A percentile compares a stretch with the other conserved stretches of the same genome.
Conservation (phyloP, 2,113 vertebrate species). For the Bubalus kerabau region DNA sequence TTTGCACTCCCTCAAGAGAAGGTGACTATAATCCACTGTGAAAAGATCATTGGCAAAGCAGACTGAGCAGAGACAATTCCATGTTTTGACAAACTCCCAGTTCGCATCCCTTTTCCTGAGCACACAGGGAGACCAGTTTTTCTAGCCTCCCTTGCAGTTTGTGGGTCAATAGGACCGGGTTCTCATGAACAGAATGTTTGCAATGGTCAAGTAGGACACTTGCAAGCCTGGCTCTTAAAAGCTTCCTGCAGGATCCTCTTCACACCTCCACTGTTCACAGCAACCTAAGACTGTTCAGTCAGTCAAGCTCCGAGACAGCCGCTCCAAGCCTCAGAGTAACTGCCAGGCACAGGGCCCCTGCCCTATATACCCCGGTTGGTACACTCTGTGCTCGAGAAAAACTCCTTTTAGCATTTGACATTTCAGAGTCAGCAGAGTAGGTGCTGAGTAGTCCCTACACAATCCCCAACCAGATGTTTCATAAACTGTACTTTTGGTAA, state of each 20-base stretch:
- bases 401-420: background rate
- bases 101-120: background rate
- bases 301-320: background rate
- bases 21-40: background rate
- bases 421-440: background rate
- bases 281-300: background rate
- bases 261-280: rapidly evolving
- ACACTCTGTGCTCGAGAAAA: background rate
- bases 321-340: background rate
- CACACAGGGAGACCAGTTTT: background rate
- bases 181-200: background rate
- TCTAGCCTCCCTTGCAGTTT: background rate
- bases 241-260: background rate
- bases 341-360: background rate
- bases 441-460: background rate
- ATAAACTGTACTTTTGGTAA: background rate
- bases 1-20: background rate
- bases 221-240: background rate
- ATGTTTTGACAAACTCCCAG: background rate
- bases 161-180: background rate
- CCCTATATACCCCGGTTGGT: background rate
- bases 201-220: background rate
- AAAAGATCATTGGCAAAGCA: background rate
- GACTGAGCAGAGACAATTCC: background rate
- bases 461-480: background rate